Conservation (phyloP, 1,140 invertebrate species). For the Melipona quadrifasciata region DNA sequence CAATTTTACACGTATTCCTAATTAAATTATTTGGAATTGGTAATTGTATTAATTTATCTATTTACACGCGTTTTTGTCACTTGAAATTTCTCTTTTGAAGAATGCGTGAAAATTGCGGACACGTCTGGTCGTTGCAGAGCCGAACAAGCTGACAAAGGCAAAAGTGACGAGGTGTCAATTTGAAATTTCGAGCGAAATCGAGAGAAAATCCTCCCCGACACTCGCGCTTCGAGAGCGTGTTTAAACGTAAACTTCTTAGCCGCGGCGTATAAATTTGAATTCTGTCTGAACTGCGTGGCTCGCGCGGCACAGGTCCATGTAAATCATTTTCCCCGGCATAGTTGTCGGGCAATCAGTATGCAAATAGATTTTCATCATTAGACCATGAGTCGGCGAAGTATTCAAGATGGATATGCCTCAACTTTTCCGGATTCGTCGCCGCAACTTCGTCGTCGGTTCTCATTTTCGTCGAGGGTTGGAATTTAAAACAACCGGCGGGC, state of each 20-base stretch:
- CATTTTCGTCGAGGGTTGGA: not conserved
- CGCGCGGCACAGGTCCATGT: conserved; percentile 23
- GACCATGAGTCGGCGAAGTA: conserved; percentile 33
- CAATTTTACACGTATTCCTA: no score
- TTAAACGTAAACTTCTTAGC: conserved; percentile 1
- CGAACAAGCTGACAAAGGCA: not conserved
- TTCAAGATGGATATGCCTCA: not conserved
- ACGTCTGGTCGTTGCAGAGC: no score
- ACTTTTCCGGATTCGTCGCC: conserved; percentile 14
- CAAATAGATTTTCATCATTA: conserved; percentile 57
- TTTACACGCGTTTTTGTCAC: no score
- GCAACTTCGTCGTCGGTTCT: conserved; percentile 1
- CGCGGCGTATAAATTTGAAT: conserved; percentile 45
- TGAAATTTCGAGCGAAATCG: not conserved
- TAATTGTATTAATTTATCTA: no score
- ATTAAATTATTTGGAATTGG: no score
- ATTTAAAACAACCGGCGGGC: not conserved
- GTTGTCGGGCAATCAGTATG: conserved; percentile 41
- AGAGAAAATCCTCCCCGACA: conserved; percentile 1
- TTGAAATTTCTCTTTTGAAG: no score
- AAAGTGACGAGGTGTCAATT: not conserved
- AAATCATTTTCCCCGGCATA: conserved; percentile 52
- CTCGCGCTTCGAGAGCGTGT: not conserved
- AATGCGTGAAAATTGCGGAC: no score
- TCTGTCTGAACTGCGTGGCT: conserved; percentile 23